phyloP scores from a whole-genome alignment of 2,888 invertebrate genomes.

The Hirtodrosophila histrioides region DNA sequence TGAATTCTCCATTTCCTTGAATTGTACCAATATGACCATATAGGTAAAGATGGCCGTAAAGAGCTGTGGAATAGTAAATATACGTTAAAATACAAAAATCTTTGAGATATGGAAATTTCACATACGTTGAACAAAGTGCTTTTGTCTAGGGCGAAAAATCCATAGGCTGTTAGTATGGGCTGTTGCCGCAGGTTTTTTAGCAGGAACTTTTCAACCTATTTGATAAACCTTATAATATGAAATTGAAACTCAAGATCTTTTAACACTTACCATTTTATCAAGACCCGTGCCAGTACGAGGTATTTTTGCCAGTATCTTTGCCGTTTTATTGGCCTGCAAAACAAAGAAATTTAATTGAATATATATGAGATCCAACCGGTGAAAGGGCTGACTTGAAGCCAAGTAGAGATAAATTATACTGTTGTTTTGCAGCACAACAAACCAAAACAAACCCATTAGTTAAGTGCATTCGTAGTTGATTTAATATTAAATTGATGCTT shows the following conservation, averaged over 20 bases:
- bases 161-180: conserved; percentile 81
- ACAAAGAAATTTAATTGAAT: not conserved
- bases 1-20: conserved; percentile 81
- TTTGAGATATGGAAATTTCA: not conserved
- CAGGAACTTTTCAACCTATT: conserved; percentile 80
- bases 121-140: conserved; percentile 79
- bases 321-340: conserved; percentile 76
- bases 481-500: no score
- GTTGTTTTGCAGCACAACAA: no score
- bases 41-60: conserved; percentile 81
- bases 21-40: conserved; percentile 82
- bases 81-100: not conserved
- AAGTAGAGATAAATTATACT: no score
- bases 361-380: no score
- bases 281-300: conserved; percentile 64
- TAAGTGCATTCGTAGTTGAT: conserved; percentile 19
- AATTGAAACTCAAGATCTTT: not conserved
- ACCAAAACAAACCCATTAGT: conserved; percentile 8
- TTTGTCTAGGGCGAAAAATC: conserved; percentile 80
- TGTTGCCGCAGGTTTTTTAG: conserved; percentile 78
- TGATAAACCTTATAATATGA: not conserved
- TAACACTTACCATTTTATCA: conserved; percentile 70
- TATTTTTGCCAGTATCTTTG: conserved; percentile 71
- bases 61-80: conserved; percentile 56
- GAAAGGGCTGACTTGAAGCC: no score